Percentiles rank a stretch among this genome's conserved stretches.
Conservation (phyloP, 2,113 vertebrate species). For the Pygoscelis antarcticus region DNA sequence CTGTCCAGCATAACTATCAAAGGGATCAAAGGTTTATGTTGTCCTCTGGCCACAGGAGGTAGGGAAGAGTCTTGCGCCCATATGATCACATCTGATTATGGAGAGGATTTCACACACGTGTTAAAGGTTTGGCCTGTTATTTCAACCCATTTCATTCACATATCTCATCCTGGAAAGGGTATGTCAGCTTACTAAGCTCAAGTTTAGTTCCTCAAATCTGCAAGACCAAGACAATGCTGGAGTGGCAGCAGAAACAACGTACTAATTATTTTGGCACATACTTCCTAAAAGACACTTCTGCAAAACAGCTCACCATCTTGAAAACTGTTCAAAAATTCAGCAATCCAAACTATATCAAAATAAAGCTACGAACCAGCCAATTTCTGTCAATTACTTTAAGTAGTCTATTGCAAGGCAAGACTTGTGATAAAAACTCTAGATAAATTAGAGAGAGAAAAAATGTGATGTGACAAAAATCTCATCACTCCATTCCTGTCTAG, state of each 20-base stretch:
- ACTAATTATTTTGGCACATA: background rate
- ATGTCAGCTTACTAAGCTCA: background rate
- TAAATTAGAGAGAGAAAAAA: background rate
- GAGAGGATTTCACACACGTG: fast-evolving
- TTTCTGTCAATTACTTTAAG: background rate
- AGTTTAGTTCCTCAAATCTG: background rate
- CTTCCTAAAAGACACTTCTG: background rate
- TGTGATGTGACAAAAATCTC: background rate
- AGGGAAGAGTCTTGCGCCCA: background rate
- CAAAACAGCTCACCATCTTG: background rate
- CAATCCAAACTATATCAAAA: background rate
- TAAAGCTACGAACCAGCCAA: background rate
- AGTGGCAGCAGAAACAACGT: background rate
- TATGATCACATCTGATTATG: background rate
- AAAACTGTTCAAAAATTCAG: background rate
- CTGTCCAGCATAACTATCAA: background rate
- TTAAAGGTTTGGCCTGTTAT: background rate
- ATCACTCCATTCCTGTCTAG: background rate
- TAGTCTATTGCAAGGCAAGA: background rate
- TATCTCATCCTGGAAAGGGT: background rate
- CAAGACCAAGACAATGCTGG: background rate
- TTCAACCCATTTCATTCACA: background rate
- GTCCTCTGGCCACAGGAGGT: background rate
- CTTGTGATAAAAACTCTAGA: background rate
- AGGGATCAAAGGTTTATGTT: background rate